A percentile compares a stretch with the other conserved stretches of the same genome.
Evolutionary conservation across 1,140 invertebrate species (phyloP).

Genomic region (Radopholus similis): DNA sequence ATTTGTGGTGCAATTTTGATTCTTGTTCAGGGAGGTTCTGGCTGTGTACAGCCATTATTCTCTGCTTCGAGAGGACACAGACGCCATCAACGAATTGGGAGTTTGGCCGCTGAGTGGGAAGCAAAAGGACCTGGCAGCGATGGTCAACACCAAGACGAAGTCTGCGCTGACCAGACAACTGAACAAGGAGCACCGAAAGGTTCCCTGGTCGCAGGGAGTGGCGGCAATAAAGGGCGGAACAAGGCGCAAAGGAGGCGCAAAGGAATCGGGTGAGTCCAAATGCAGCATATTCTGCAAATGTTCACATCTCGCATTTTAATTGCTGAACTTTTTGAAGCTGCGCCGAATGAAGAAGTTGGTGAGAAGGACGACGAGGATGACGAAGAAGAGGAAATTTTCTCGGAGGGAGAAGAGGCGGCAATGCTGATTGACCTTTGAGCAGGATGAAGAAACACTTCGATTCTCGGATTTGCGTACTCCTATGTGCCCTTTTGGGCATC

Average conservation of each 20-base stretch:
- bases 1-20: no score
- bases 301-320: not conserved
- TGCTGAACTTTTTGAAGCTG: not conserved
- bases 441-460: no score
- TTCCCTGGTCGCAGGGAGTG: slow-evolving; percentile 66
- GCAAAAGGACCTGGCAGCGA: slow-evolving; percentile 74
- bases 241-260: slow-evolving; percentile 3
- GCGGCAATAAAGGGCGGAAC: slow-evolving; percentile 4
- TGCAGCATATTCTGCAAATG: not conserved
- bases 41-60: slow-evolving; percentile 75
- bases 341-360: not conserved
- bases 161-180: slow-evolving; percentile 83
- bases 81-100: slow-evolving; percentile 77
- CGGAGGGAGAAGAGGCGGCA: not conserved
- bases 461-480: no score
- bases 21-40: slow-evolving; percentile 68
- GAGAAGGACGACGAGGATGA: not conserved
- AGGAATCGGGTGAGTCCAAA: not conserved
- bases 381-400: not conserved
- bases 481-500: no score
- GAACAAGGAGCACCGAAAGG: slow-evolving; percentile 75
- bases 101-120: slow-evolving; percentile 75
- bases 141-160: slow-evolving; percentile 71
- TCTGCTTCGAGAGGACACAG: slow-evolving; percentile 82
- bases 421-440: not conserved